phyloP scores from a whole-genome alignment of 1,140 invertebrate species.

The Delia radicum region DNA sequence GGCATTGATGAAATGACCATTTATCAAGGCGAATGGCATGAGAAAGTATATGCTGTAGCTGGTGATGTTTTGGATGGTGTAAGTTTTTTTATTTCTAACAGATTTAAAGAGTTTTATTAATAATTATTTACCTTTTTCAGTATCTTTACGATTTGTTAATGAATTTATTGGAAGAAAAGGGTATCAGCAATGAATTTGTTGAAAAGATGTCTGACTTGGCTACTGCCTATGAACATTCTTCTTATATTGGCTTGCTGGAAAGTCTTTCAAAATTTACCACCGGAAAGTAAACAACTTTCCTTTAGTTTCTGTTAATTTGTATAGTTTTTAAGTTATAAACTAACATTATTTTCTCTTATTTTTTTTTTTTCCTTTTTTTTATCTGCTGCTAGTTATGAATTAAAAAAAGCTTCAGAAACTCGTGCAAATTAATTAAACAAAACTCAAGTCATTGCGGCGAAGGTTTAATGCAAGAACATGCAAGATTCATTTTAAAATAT shows the following conservation, averaged over 20 bases:
- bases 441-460: not conserved
- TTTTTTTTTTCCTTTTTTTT: not conserved
- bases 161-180: conserved; percentile 91
- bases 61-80: conserved; percentile 89
- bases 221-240: conserved; percentile 85
- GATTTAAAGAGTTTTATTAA: not conserved
- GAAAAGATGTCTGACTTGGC: conserved; percentile 83
- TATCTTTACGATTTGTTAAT: conserved; percentile 91
- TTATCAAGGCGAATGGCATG: conserved; percentile 79
- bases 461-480: not conserved
- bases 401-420: not conserved
- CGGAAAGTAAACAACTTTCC: conserved; percentile 60
- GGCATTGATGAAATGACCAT: conserved; percentile 86
- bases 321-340: not conserved
- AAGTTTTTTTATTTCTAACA: conserved; percentile 53
- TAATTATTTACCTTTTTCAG: conserved; percentile 60
- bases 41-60: conserved; percentile 81
- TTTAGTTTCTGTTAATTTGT: not conserved
- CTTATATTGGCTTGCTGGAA: conserved; percentile 84
- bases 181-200: conserved; percentile 87
- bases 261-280: conserved; percentile 81
- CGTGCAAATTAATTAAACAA: not conserved
- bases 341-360: not conserved
- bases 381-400: not conserved
- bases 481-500: not conserved